These are phyloP conservation scores for Sycobia sp. DNA, from an alignment of 1,140 invertebrate species.

Conservation along the genomic window DNA sequence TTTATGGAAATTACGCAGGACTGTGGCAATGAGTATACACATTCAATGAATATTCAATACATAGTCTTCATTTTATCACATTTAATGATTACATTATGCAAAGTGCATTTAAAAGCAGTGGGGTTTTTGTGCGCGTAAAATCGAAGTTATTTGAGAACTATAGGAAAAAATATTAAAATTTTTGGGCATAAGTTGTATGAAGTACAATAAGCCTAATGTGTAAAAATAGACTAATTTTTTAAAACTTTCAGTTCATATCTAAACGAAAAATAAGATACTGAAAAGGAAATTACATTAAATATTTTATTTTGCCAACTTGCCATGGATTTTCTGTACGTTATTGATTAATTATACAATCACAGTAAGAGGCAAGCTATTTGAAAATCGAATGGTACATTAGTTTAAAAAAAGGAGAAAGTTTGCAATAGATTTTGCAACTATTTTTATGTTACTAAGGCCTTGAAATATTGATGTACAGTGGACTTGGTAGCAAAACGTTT, in stretches of 20 bases:
- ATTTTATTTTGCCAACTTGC: conserved; percentile 14
- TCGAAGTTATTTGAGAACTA: not conserved
- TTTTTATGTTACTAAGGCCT: conserved; percentile 18
- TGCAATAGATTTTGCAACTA: conserved; percentile 2
- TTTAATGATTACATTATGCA: conserved; percentile 9
- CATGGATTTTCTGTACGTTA: conserved; percentile 5
- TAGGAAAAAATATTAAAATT: conserved; percentile 23
- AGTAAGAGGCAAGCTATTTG: not conserved
- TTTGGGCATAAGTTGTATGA: conserved; percentile 4
- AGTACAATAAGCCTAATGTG: conserved; percentile 18
- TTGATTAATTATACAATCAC: not conserved
- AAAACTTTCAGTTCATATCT: conserved; percentile 8
- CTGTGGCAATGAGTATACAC: conserved; percentile 68
- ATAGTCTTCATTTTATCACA: conserved; percentile 16
- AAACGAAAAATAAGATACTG: conserved; percentile 5
- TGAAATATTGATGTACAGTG: conserved; percentile 19
- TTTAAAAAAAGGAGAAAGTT: conserved; percentile 1
- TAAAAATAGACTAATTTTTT: conserved; percentile 29
- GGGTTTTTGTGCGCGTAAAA: not conserved
- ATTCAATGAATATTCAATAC: not conserved
- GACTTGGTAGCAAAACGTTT: conserved; percentile 9
- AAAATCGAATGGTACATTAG: conserved; percentile 10
- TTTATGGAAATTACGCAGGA: conserved; percentile 80
- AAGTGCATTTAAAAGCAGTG: conserved; percentile 19
- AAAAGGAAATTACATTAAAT: conserved; percentile 8